Base-by-base conservation (phyloP, 2,797 vertebrate species). In the Chiroxiphia lanceolata region DNA sequence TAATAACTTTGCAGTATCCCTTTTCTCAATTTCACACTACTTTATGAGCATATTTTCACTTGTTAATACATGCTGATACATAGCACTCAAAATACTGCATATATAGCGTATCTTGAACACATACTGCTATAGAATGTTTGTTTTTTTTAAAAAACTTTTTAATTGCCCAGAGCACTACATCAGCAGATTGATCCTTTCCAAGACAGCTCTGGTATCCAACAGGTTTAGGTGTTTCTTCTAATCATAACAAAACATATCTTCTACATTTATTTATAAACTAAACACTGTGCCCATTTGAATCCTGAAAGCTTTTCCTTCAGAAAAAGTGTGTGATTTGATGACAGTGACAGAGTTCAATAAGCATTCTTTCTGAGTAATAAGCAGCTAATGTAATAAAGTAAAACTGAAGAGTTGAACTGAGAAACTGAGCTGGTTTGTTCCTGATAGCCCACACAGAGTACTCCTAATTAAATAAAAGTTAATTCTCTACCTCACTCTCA, bases 1-100 rank as follows among this genome's bases (percentile, higher is more conserved):
- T 72, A 90, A 36, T 69, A 86, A 93, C 38, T 36, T 36, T 95
- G 87, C 96, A 98, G 44, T 97, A 97, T 97, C 91, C 91, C 96
- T 97, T 97, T 97, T 96, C 93, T 96, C 76, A n/a, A 75, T 63
- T 92, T 87, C 47, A 40, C 54, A 61, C 19, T n/a, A 59, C 7
- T 47, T 90, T 31, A 68, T 26, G 6, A 70, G 18, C 13, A 3
- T 48, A 61, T 89, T 92, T 74, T 77, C 48, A 68, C 26, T 51
- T 13, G 2, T 7, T 89, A 77, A 84, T 63, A 89, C 87, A 83
- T 67, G 36, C 23, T 76, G 56, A 76, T 25, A 51, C 3, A n/a
- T 5, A 81, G 40, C 11, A 53, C 26, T 78, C 42, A 78, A 40
- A 89, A 29, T 27, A 33, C 9, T 60, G 36, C 1, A 2, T 59